These are phyloP conservation scores for Sphecodes monilicornis DNA, from an alignment of 2,888 invertebrate species.

Conservation along the genomic window DNA sequence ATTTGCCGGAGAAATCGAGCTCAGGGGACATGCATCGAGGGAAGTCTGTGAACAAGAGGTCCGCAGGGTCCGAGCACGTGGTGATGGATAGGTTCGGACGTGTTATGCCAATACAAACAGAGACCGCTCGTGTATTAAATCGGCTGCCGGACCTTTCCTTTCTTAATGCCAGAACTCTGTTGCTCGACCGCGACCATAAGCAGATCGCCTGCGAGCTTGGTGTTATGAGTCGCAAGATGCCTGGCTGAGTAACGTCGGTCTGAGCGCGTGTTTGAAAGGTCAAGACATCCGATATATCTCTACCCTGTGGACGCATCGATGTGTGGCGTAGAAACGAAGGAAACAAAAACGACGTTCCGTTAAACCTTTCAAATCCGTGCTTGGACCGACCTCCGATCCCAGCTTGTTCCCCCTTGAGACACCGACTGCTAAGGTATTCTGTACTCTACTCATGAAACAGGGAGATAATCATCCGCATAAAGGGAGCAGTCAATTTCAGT, in stretches of 20 bases:
- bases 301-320: slow-evolving; percentile 38
- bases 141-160: slow-evolving; percentile 82
- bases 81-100: slow-evolving; percentile 80
- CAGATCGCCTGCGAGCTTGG: slow-evolving; percentile 82
- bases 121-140: slow-evolving; percentile 80
- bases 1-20: slow-evolving; percentile 30
- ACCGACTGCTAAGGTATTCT: slow-evolving; percentile 45
- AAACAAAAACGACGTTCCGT: slow-evolving; percentile 46
- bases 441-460: slow-evolving; percentile 20
- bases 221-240: slow-evolving; percentile 83
- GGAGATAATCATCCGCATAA: neutral
- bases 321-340: slow-evolving; percentile 38
- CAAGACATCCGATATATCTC: slow-evolving; percentile 45
- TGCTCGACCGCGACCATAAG: slow-evolving; percentile 82
- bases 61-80: slow-evolving; percentile 72
- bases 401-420: slow-evolving; percentile 52
- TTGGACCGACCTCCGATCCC: slow-evolving; percentile 77
- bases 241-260: slow-evolving; percentile 84
- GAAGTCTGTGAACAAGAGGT: slow-evolving; percentile 61
- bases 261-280: slow-evolving; percentile 81
- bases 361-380: slow-evolving; percentile 80
- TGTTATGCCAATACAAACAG: slow-evolving; percentile 78
- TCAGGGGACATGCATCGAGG: slow-evolving; percentile 49
- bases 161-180: slow-evolving; percentile 81
- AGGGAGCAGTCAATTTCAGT: neutral